These are phyloP conservation scores for Phrynosoma blainvillii DNA, from an alignment of 2,113 vertebrate genomes.

Conservation along the genomic window DNA sequence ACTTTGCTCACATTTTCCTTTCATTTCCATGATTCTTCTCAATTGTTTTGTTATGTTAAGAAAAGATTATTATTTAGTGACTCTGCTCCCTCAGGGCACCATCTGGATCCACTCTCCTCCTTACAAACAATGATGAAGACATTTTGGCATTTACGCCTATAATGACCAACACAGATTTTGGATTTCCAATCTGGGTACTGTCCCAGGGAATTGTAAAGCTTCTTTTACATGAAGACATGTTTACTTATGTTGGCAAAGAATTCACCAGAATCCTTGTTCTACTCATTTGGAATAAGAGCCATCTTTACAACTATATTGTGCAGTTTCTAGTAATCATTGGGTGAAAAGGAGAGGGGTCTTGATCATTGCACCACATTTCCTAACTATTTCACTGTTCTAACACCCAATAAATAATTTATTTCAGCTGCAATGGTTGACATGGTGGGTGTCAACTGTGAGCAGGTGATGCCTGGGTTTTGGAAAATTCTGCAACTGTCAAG, in stretches of 20 bases:
- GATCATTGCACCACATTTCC: neutral
- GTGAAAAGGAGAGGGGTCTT: too few species aligned
- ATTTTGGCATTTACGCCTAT: neutral
- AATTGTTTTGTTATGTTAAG: neutral
- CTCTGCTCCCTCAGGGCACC: neutral
- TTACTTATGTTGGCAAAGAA: neutral
- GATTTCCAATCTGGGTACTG: neutral
- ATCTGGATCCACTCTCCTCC: slow-evolving; percentile 8
- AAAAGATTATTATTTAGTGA: neutral
- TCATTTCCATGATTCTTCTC: neutral
- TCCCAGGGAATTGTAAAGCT: neutral
- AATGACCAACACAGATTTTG: neutral
- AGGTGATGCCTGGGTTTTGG: neutral
- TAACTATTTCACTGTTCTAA: neutral
- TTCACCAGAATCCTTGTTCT: neutral
- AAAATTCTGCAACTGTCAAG: neutral
- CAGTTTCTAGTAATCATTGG: neutral
- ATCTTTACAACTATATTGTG: too few species aligned
- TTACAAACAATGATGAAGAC: neutral
- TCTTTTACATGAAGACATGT: neutral
- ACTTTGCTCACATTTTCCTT: neutral
- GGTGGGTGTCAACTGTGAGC: neutral
- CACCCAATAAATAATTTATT: neutral
- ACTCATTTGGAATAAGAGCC: neutral
- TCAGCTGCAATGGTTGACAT: neutral